Evolutionary conservation across 2,113 vertebrate species (phyloP).

Genomic region (Vulpes vulpes): DNA sequence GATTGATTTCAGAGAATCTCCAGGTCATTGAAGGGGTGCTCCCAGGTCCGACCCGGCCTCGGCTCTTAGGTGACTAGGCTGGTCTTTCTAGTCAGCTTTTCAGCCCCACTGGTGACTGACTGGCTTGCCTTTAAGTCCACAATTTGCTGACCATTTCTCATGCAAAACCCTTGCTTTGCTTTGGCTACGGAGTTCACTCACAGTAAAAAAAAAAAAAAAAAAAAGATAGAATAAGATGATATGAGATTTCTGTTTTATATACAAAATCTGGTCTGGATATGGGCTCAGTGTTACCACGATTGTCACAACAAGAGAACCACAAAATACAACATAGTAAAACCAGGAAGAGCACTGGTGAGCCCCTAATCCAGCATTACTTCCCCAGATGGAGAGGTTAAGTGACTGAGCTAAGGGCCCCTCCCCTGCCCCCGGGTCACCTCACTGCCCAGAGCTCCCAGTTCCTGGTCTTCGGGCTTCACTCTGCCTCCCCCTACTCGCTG

Average conservation of each 20-base stretch:
- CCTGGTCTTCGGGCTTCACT: not conserved
- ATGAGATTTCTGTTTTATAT: constrained; percentile 62
- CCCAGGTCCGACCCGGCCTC: constrained; percentile 63
- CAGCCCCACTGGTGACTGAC: constrained; percentile 78
- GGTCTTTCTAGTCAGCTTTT: constrained; percentile 79
- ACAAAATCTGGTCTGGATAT: not conserved
- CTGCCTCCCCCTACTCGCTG: not conserved
- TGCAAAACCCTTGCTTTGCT: constrained; percentile 63
- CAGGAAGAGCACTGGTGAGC: not conserved
- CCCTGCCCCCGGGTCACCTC: fast-evolving
- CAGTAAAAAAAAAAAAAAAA: not conserved
- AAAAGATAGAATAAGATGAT: not conserved
- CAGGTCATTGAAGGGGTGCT: not conserved
- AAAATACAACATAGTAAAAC: not conserved
- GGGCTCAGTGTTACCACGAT: not conserved
- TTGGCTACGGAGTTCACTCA: not conserved
- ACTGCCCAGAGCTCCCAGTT: not conserved
- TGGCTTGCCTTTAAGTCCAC: constrained; percentile 81
- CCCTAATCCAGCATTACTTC: not conserved
- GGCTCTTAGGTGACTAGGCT: constrained; percentile 80
- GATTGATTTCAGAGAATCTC: constrained; percentile 69
- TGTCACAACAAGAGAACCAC: not conserved
- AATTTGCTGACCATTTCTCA: constrained; percentile 80
- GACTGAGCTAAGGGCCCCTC: too few species aligned
- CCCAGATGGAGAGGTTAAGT: not conserved